Evolutionary conservation across 2,888 invertebrate genomes (phyloP), one percentile per base, ranked within the genome.

Genomic region (Ochropacha duplaris): DNA sequence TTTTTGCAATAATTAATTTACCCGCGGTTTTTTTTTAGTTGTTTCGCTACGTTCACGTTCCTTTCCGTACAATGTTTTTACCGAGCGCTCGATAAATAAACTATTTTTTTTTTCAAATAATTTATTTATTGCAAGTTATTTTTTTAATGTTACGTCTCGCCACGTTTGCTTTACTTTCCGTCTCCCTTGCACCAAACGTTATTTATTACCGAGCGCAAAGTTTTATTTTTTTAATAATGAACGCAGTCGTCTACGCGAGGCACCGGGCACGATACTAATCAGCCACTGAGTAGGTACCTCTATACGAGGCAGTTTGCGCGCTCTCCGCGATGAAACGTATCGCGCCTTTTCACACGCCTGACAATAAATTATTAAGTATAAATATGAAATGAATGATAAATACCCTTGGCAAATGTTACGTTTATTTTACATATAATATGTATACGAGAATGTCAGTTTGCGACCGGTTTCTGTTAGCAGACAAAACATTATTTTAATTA

Each of bases 141-240:
- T 44, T 44, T 44, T 44, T 44, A n/a, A 44, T 44, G 36, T 14
- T 36, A 36, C 36, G 50, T 50, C 31, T 22, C 22, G 56, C 56
- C 31, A 56, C 63, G 68, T 67, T 69, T 71, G 64, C 60, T 69
- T 68, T 66, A 62, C 63, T 36, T 36, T n/a, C 36, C 36, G 36
- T 34, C 65, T 57, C 65, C 58, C 59, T 63, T 65, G 39, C 64
- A 54, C 58, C 57, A 64, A 58, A 62, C 64, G 66, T 22, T 22
- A 58, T 58, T 22, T 22, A 58, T 58, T 56, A 52, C 44, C 64
- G 60, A 56, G 64, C 66, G 60, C 66, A 69, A 62, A 64, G 58
- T 19, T 60, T 66, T 69, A 65, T 62, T 62, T 64, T 66, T 60
- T 57, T 61, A 67, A 73, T 65, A 66, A 58, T 57, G 57, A 60